A percentile compares a stretch with the other conserved stretches of the same genome.
These are phyloP conservation scores for Gonioctena quinquepunctata DNA, from an alignment of 1,140 invertebrate species.

Conservation along the genomic window DNA sequence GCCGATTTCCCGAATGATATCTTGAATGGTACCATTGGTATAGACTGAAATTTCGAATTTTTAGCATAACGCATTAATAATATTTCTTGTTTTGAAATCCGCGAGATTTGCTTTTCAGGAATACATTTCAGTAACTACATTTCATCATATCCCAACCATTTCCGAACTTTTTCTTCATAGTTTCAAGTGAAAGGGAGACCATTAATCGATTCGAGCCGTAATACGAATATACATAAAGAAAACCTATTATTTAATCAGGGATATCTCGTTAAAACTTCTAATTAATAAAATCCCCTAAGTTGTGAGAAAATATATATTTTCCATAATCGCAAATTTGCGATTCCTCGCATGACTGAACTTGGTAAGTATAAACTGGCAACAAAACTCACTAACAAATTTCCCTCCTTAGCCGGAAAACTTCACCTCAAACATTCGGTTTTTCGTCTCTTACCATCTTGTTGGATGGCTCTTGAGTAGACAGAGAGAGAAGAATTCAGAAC, in stretches of 20 bases:
- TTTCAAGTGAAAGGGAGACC: too few species aligned
- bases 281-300: constrained; percentile 24
- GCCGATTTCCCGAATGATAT: too few species aligned
- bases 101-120: too few species aligned
- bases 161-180: too few species aligned
- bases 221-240: constrained; percentile 7
- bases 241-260: constrained; percentile 19
- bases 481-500: not conserved
- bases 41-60: too few species aligned
- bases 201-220: too few species aligned
- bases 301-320: constrained; percentile 36
- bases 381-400: constrained; percentile 37
- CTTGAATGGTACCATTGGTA: too few species aligned
- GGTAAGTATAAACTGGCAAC: constrained; percentile 37
- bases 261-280: constrained; percentile 26
- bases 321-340: constrained; percentile 41
- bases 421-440: constrained; percentile 5
- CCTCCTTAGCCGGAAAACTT: constrained; percentile 24
- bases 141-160: too few species aligned
- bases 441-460: not conserved
- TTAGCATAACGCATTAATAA: too few species aligned
- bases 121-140: too few species aligned
- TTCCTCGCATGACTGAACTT: constrained; percentile 40
- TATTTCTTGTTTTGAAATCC: too few species aligned
- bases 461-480: not conserved